Conservation (phyloP, 2,113 vertebrate genomes). For the Anguilla japonica region DNA sequence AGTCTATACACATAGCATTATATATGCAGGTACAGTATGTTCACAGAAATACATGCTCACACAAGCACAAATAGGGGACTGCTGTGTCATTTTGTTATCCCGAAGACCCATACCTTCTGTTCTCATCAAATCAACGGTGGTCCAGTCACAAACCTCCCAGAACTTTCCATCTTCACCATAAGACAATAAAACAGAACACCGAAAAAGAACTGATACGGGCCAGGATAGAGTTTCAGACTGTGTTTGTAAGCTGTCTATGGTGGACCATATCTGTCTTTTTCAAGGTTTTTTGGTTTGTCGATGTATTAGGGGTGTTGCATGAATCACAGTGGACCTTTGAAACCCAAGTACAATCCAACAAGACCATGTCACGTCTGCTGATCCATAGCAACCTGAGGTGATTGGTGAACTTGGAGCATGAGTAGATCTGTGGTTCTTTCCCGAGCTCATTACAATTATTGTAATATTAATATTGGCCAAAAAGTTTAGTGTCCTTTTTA, state of each 20-base stretch:
- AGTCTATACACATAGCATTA: too few species aligned
- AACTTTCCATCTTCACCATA: neutral
- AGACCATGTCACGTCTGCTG: neutral
- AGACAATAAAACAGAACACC: conserved; percentile 49
- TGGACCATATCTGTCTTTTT: too few species aligned
- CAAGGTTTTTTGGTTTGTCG: too few species aligned
- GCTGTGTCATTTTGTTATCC: neutral
- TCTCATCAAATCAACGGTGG: neutral
- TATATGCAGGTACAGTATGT: too few species aligned
- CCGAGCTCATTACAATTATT: too few species aligned
- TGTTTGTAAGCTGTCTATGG: neutral
- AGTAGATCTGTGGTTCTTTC: neutral
- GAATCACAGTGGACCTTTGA: neutral
- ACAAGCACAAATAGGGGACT: too few species aligned
- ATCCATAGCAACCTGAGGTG: neutral
- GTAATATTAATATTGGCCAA: too few species aligned
- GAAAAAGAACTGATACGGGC: conserved; percentile 52
- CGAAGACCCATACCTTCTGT: neutral
- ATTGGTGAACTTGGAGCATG: neutral
- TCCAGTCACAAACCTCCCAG: too few species aligned
- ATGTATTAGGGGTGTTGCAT: conserved; percentile 16
- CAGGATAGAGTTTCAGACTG: conserved; percentile 33
- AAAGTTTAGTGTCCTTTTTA: neutral
- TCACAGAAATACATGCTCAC: neutral
- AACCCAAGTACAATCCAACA: too few species aligned